Base-by-base conservation (phyloP, 1,140 invertebrate genomes). In the Apis cerana region DNA sequence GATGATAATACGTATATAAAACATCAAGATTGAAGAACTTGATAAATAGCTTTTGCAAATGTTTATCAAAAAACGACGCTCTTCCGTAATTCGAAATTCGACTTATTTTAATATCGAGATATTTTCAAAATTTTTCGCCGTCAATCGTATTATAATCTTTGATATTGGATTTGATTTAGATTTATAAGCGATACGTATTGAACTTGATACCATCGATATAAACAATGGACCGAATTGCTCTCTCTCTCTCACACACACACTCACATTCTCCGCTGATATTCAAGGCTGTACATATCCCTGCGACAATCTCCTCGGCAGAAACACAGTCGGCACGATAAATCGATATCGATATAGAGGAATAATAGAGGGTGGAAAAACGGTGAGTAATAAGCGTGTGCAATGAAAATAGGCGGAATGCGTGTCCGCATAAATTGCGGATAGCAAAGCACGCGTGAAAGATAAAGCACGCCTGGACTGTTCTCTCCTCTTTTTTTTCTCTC, bases 301-400 rank as follows among this genome's bases (percentile, higher is more conserved):
- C 59, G 11, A 33, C 74, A 61, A 54, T 64, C 33, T 54, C 48
- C 61, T 69, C n/a, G 50, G 74, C 19, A 33, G 64, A 64, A 75
- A 23, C 21, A 76, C 59, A 23, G 3, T 13, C 50, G 23, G 33
- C 5, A 19, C 23, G n/a, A 76, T 76, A 76, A 76, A 76, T 76
- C 75, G 75, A 43, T 61, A 65, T n/a, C 33, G 33, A 27, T 75
- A 75, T 50, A 23, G 50, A 2, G 17, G 27, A 48, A 77, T 77
- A 77, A 77, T 77, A 67, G 75, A 76, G 75, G 75, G 75, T 76
- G 75, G 75, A 76, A 62, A 33, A 65, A 54, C 75, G 50, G 62
- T 56, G n/a, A 56, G 67, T 77, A 77, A 77, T 67, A 77, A 77
- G 65, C 61, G 61, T 8, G 62, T 54, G 62, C 50, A 21, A 67